phyloP scores from a whole-genome alignment of 2,888 invertebrate species.

The Hipparchia semele region DNA sequence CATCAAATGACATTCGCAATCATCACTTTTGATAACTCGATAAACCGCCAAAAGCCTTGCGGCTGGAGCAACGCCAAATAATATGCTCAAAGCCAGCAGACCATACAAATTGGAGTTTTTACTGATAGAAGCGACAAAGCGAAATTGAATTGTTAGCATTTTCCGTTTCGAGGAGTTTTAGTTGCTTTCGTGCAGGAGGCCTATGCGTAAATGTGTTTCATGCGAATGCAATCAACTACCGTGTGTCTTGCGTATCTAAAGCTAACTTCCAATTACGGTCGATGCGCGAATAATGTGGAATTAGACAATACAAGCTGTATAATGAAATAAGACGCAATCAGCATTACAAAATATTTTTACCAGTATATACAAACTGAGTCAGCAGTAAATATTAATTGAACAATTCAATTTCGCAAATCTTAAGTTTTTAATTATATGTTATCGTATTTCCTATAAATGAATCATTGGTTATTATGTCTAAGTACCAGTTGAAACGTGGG shows the following conservation, averaged over 20 bases:
- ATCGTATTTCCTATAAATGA: conserved; percentile 15
- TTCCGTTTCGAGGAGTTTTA: conserved; percentile 74
- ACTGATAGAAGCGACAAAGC: conserved; percentile 77
- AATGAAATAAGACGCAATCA: conserved; percentile 36
- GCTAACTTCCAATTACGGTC: conserved; percentile 36
- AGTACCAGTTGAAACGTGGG: conserved; percentile 32
- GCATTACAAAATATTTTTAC: conserved; percentile 42
- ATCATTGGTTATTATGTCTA: conserved; percentile 29
- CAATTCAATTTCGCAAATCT: conserved; percentile 58
- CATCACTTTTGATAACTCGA: conserved; percentile 62
- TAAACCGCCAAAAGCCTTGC: conserved; percentile 66
- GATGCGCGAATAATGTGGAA: conserved; percentile 40
- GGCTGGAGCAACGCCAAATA: conserved; percentile 72
- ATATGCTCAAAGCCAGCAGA: conserved; percentile 69
- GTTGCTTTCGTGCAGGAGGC: conserved; percentile 69
- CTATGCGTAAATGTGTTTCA: conserved; percentile 47
- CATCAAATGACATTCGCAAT: conserved; percentile 23
- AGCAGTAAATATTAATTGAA: conserved; percentile 38
- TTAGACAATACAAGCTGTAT: conserved; percentile 34
- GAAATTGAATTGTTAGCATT: conserved; percentile 81
- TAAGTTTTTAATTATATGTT: conserved; percentile 28
- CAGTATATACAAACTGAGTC: conserved; percentile 43
- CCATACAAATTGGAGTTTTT: conserved; percentile 65
- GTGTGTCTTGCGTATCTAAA: conserved; percentile 54
- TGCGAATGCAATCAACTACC: conserved; percentile 72